Conservation (phyloP, 2,797 vertebrate genomes). For the Lacerta agilis region DNA sequence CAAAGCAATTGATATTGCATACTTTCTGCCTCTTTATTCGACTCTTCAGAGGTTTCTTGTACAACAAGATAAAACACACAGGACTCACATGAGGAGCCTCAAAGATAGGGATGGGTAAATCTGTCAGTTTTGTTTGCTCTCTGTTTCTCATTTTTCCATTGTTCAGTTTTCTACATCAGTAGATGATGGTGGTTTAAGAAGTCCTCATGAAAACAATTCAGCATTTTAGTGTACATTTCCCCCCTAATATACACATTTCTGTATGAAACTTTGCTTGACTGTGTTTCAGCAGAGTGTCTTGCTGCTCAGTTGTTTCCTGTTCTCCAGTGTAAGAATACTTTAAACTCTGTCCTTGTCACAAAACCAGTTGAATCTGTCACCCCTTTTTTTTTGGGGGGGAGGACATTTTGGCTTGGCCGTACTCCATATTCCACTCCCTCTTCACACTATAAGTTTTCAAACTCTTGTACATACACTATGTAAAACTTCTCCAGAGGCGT, state of each 20-base stretch:
- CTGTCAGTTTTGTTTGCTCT: too few species aligned
- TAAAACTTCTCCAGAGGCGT: background rate
- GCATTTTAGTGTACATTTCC: too few species aligned
- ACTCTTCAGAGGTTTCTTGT: background rate
- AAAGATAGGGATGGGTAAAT: too few species aligned
- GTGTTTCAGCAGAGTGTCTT: too few species aligned
- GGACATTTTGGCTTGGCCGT: background rate
- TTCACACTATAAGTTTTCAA: background rate
- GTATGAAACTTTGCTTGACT: too few species aligned
- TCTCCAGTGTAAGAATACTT: background rate
- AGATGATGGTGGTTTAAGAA: too few species aligned
- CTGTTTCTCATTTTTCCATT: too few species aligned
- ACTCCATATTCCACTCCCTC: background rate
- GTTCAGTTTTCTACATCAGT: too few species aligned
- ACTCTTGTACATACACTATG: background rate
- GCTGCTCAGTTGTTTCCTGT: too few species aligned
- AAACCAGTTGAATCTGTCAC: background rate
- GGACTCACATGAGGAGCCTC: background rate
- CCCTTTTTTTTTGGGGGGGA: background rate
- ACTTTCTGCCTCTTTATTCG: background rate
- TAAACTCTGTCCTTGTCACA: background rate
- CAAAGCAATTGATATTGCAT: background rate
- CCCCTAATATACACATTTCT: too few species aligned
- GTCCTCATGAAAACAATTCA: too few species aligned
- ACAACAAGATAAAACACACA: background rate